Conservation (phyloP, 2,888 invertebrate species). For the Thecophora atra region DNA sequence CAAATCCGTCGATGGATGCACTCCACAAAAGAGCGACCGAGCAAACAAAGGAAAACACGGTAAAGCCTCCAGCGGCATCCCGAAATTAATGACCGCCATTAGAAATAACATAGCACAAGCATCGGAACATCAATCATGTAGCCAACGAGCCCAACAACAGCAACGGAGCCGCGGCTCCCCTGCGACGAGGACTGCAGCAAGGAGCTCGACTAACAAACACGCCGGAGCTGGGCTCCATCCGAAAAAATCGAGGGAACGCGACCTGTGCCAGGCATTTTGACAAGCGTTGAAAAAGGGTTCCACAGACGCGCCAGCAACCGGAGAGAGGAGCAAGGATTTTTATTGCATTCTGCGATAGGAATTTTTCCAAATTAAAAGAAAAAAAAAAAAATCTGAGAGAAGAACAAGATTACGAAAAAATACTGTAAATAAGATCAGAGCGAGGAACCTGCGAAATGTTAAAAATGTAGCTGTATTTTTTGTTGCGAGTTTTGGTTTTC, state of each 20-base stretch:
- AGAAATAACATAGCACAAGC: conserved; percentile 50
- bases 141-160: conserved; percentile 35
- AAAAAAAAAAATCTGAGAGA: not conserved
- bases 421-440: not conserved
- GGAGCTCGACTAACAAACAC: not conserved
- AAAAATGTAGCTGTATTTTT: conserved; percentile 11
- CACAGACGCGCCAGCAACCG: not conserved
- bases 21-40: not conserved
- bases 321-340: conserved; percentile 19
- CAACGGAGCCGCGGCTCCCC: conserved; percentile 11
- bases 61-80: conserved; percentile 16
- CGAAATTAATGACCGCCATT: conserved; percentile 52
- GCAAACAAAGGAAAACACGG: not conserved
- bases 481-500: conserved; percentile 7
- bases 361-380: conserved; percentile 4
- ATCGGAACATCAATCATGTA: conserved; percentile 47
- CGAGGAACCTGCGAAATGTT: conserved; percentile 12
- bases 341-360: conserved; percentile 32
- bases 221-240: not conserved
- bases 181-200: conserved; percentile 8
- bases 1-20: not conserved
- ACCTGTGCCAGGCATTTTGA: conserved; percentile 37
- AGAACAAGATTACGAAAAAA: conserved; percentile 3
- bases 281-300: conserved; percentile 34
- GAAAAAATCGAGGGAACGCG: conserved; percentile 25